Percentiles rank a stretch among this genome's conserved stretches.
These are phyloP conservation scores for Trogon melanurus DNA, from an alignment of 2,113 vertebrate species.

Conservation along the genomic window DNA sequence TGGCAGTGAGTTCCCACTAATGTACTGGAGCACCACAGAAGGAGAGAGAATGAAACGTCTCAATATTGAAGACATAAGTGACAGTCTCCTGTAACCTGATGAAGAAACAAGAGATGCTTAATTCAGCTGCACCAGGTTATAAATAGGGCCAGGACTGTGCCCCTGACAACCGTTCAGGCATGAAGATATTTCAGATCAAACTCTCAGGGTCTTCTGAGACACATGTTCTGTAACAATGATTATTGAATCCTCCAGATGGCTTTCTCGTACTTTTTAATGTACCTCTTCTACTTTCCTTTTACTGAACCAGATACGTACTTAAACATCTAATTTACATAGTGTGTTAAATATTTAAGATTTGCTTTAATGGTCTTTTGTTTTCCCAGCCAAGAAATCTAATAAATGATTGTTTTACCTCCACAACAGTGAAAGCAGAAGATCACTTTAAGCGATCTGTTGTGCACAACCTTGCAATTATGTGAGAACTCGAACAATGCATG, in stretches of 20 bases:
- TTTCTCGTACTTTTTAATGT: not conserved
- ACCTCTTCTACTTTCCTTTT: not conserved
- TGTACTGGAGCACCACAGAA: not conserved
- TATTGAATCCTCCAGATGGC: not conserved
- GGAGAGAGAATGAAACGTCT: not conserved
- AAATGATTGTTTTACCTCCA: slow-evolving; percentile 44
- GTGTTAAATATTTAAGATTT: slow-evolving; percentile 54
- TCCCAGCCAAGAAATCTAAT: not conserved
- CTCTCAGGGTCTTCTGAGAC: not conserved
- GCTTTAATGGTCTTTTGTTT: slow-evolving; percentile 1
- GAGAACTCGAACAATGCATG: not conserved
- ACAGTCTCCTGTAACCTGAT: not conserved
- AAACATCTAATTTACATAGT: slow-evolving; percentile 49
- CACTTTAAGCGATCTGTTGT: not conserved
- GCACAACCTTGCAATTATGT: not conserved
- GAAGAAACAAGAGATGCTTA: not conserved
- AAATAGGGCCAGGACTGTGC: not conserved
- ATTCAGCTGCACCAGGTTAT: not conserved
- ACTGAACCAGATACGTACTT: not conserved
- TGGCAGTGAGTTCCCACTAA: not conserved
- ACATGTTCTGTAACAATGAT: not conserved
- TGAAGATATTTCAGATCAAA: not conserved
- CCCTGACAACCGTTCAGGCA: not conserved
- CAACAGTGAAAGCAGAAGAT: not conserved
- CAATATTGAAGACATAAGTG: not conserved